Conservation (phyloP, 2,113 vertebrate genomes). For the Garra rufa region DNA sequence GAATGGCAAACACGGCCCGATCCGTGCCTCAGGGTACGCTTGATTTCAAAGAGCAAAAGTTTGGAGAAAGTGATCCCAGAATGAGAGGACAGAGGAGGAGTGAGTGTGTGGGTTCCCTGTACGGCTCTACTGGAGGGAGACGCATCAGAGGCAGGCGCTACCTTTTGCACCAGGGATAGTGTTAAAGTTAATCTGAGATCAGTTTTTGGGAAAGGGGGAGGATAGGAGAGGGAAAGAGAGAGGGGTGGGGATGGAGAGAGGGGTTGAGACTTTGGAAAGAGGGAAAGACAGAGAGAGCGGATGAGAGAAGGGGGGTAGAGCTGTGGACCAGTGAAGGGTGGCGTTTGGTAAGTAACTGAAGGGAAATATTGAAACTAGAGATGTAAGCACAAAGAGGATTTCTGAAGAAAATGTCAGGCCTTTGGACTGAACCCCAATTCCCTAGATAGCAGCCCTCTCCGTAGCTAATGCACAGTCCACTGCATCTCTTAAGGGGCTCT, state of each 20-base stretch:
- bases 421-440: constrained; percentile 70
- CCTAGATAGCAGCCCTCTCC: constrained; percentile 47
- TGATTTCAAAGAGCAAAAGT: constrained; percentile 43
- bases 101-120: constrained; percentile 49
- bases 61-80: constrained; percentile 51
- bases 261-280: constrained; percentile 44
- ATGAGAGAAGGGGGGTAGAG: constrained; percentile 61
- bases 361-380: constrained; percentile 52
- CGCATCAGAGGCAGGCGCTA: constrained; percentile 67
- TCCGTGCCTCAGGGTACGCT: constrained; percentile 42
- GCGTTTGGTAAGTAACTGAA: constrained; percentile 35
- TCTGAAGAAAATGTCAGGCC: constrained; percentile 82
- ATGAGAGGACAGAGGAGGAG: constrained; percentile 47
- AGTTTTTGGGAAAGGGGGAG: constrained; percentile 60
- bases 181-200: constrained; percentile 79
- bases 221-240: constrained; percentile 44
- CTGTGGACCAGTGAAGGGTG: constrained; percentile 49
- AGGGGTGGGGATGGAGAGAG: constrained; percentile 34
- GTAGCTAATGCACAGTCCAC: constrained; percentile 48
- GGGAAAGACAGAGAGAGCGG: constrained; percentile 50
- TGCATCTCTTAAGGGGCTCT: constrained; percentile 55
- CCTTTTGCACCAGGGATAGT: constrained; percentile 72
- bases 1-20: constrained; percentile 56
- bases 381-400: constrained; percentile 73
- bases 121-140: constrained; percentile 52